Conservation (phyloP, 2,888 invertebrate species). For the Catotricha subobsoleta region DNA sequence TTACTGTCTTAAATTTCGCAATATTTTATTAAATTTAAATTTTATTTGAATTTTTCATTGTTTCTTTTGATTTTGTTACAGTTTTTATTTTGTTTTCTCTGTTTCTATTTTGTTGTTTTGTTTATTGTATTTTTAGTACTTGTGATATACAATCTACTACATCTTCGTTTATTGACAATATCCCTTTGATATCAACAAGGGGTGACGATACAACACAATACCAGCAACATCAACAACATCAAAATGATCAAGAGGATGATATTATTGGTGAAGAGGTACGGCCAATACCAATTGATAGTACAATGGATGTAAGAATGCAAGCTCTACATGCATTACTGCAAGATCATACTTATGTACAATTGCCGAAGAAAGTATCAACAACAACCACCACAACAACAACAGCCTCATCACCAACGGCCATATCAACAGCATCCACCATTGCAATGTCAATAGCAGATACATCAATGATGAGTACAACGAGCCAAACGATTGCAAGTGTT, state of each 20-base stretch:
- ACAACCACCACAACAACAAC: constrained; percentile 4
- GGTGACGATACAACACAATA: constrained; percentile 11
- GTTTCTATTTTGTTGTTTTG: too few species aligned
- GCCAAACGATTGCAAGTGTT: background rate
- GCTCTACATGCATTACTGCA: constrained; percentile 25
- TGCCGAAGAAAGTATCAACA: constrained; percentile 12
- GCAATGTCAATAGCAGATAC: constrained; percentile 4
- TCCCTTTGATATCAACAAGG: constrained; percentile 13
- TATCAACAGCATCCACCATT: constrained; percentile 5
- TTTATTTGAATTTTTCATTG: too few species aligned
- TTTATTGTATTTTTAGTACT: constrained; percentile 11
- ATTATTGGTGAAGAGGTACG: constrained; percentile 27
- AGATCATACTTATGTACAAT: constrained; percentile 26
- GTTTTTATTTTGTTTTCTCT: too few species aligned
- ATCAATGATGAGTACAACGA: constrained; percentile 1
- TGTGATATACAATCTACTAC: constrained; percentile 12
- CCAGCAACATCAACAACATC: background rate
- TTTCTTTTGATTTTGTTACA: too few species aligned
- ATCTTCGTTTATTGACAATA: constrained; percentile 14
- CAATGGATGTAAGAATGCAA: constrained; percentile 23
- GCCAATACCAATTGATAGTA: constrained; percentile 22
- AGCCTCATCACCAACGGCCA: background rate
- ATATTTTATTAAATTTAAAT: too few species aligned
- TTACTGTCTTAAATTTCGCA: too few species aligned
- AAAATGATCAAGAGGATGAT: constrained; percentile 22